These are phyloP conservation scores for Chaetodon trifascialis DNA, from an alignment of 2,113 vertebrate genomes.

Conservation along the genomic window DNA sequence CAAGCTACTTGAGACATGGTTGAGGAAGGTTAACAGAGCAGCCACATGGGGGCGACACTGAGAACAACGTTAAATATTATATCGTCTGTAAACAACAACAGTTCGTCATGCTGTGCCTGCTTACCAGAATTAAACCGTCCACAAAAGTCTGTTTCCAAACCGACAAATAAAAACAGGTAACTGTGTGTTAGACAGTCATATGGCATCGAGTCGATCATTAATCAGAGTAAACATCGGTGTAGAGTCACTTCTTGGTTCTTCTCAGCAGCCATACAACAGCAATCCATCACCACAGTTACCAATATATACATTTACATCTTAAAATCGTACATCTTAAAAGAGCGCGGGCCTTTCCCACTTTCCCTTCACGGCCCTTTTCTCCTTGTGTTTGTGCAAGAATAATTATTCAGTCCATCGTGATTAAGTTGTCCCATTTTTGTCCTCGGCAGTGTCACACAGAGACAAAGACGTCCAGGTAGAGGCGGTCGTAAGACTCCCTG, in stretches of 20 bases:
- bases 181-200: constrained; percentile 9
- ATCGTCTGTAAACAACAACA: constrained; percentile 52
- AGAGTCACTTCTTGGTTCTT: not conserved
- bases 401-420: constrained; percentile 17
- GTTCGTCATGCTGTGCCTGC: constrained; percentile 36
- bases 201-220: constrained; percentile 16
- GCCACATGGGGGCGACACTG: not conserved
- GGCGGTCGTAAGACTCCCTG: constrained; percentile 97
- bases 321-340: constrained; percentile 40
- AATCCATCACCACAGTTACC: constrained; percentile 40
- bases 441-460: constrained; percentile 84
- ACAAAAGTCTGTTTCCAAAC: constrained; percentile 38
- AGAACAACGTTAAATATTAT: constrained; percentile 41
- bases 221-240: constrained; percentile 46
- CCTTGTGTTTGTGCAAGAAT: constrained; percentile 68
- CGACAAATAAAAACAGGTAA: constrained; percentile 39
- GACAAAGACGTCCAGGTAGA: constrained; percentile 97
- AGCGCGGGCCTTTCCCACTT: constrained; percentile 13
- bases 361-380: constrained; percentile 45
- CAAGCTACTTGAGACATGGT: not conserved
- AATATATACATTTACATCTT: constrained; percentile 41
- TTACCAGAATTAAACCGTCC: constrained; percentile 35
- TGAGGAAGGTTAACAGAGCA: not conserved
- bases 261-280: constrained; percentile 14
- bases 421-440: not conserved